Percentiles rank a stretch among this genome's conserved stretches.
phyloP scores from a whole-genome alignment of 2,888 invertebrate species.

The Nomada lathburiana region DNA sequence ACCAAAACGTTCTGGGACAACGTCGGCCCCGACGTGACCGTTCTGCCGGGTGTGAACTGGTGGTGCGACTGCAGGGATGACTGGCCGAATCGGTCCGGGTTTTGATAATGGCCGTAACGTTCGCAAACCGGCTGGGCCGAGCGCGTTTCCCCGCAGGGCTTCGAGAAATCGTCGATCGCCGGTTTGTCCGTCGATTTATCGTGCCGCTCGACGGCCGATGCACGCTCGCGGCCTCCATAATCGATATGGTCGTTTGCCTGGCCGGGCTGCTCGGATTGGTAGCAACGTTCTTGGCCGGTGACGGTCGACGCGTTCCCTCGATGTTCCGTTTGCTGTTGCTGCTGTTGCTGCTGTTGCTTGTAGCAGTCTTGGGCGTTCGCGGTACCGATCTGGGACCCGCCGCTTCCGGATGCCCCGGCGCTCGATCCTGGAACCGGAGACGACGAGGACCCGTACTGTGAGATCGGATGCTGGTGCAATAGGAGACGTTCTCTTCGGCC shows the following conservation, averaged over 20 bases:
- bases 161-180: slow-evolving; percentile 71
- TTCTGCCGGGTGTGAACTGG: slow-evolving; percentile 63
- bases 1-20: slow-evolving; percentile 63
- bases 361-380: slow-evolving; percentile 84
- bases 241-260: slow-evolving; percentile 68
- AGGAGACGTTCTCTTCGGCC: slow-evolving; percentile 84
- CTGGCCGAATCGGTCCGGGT: slow-evolving; percentile 73
- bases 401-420: slow-evolving; percentile 61
- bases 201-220: slow-evolving; percentile 67
- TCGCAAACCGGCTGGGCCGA: slow-evolving; percentile 69
- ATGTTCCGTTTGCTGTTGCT: slow-evolving; percentile 85
- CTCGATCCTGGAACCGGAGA: slow-evolving; percentile 72
- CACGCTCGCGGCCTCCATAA: slow-evolving; percentile 72
- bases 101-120: slow-evolving; percentile 70
- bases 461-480: slow-evolving; percentile 82
- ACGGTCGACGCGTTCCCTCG: slow-evolving; percentile 60
- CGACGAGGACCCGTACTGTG: slow-evolving; percentile 79
- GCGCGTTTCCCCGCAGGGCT: slow-evolving; percentile 66
- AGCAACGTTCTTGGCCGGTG: slow-evolving; percentile 83
- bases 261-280: slow-evolving; percentile 82
- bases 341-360: slow-evolving; percentile 84
- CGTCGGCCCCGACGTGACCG: slow-evolving; percentile 53
- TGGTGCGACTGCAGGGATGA: slow-evolving; percentile 70
- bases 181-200: slow-evolving; percentile 76
- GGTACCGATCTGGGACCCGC: slow-evolving; percentile 68